phyloP scores from a whole-genome alignment of 2,113 vertebrate genomes.

The Hemiscyllium ocellatum region DNA sequence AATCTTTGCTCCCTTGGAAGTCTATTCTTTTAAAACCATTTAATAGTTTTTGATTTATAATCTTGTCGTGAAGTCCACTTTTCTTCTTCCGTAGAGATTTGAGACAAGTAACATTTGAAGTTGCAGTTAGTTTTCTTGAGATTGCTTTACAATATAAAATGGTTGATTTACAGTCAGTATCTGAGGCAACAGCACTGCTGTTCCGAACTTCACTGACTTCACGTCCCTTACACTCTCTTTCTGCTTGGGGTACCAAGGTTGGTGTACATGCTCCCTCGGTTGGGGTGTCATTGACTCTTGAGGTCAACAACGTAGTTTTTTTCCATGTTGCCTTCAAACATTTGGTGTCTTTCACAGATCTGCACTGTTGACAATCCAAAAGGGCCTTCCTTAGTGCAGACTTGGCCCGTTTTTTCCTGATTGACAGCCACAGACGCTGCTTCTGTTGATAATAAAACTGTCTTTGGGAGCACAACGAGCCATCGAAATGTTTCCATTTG shows the following conservation, averaged over 20 bases:
- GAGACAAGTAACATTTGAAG: not conserved
- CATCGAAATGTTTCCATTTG: constrained; percentile 27
- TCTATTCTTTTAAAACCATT: not conserved
- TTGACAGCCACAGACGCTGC: constrained; percentile 23
- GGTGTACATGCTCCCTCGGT: not conserved
- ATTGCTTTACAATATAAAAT: constrained; percentile 20
- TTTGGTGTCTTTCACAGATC: not conserved
- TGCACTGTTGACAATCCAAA: constrained; percentile 2
- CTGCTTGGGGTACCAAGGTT: not conserved
- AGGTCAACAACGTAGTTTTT: not conserved
- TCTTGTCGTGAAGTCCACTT: not conserved
- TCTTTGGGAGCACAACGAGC: constrained; percentile 27
- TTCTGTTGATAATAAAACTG: constrained; percentile 33
- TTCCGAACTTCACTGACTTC: not conserved
- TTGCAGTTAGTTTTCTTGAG: not conserved
- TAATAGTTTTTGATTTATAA: constrained; percentile 30
- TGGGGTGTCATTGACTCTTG: not conserved
- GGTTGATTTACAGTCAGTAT: not conserved
- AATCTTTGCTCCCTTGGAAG: not conserved
- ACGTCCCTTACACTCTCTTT: not conserved
- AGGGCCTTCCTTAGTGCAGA: not conserved
- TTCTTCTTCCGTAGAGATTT: not conserved
- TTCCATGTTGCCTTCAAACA: not conserved
- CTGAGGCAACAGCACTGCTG: not conserved
- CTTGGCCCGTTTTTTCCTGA: constrained; percentile 22